Percentiles rank a stretch among this genome's conserved stretches.
Conservation (phyloP, 2,113 vertebrate species). For the Melierax canorus region DNA sequence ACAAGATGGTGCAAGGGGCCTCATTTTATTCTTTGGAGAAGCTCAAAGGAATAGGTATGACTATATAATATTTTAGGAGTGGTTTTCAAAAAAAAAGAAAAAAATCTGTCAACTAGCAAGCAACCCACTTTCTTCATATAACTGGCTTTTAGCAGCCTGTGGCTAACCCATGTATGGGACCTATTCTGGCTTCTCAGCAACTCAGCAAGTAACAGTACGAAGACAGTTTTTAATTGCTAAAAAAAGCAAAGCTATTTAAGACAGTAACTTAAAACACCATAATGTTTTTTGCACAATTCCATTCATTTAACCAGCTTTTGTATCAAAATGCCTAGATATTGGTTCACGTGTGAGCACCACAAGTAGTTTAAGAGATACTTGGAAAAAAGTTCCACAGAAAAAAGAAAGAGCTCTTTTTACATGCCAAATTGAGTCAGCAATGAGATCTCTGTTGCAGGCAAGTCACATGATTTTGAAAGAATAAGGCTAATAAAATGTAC, state of each 20-base stretch:
- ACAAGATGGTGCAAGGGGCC: not conserved
- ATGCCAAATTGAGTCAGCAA: not conserved
- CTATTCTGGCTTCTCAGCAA: not conserved
- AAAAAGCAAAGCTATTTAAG: not conserved
- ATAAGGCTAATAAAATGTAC: conserved; percentile 6
- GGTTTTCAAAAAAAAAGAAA: not conserved
- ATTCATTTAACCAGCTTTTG: not conserved
- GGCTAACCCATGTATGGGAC: not conserved
- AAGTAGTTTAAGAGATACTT: not conserved
- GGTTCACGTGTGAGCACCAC: not conserved
- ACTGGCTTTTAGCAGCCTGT: not conserved
- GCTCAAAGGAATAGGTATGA: not conserved
- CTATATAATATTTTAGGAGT: not conserved
- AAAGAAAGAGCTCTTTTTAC: not conserved
- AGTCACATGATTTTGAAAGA: conserved; percentile 3
- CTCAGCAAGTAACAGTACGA: not conserved
- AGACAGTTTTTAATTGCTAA: not conserved
- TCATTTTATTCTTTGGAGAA: not conserved
- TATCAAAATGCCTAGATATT: not conserved
- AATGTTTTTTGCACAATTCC: not conserved
- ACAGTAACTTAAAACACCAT: not conserved
- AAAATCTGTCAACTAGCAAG: not conserved
- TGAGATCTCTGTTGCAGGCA: conserved; percentile 3
- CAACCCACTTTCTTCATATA: not conserved
- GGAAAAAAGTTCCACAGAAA: conserved; percentile 12